These are phyloP conservation scores for Anseranas semipalmata DNA, from an alignment of 2,113 vertebrate species.

Conservation along the genomic window DNA sequence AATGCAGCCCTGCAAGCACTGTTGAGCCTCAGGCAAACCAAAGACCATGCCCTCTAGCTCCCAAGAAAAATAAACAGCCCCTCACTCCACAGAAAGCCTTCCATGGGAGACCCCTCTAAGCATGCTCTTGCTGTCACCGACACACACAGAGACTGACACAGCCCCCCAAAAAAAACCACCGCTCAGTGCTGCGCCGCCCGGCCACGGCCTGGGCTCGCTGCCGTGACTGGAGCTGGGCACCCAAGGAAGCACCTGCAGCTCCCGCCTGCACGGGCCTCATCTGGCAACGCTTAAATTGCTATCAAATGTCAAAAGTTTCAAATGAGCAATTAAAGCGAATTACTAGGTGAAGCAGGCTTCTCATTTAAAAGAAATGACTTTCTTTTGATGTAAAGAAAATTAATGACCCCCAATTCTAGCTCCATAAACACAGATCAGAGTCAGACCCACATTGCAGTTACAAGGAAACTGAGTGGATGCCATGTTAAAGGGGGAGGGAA, in stretches of 20 bases:
- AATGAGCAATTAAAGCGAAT: conserved; percentile 64
- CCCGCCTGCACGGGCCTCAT: not conserved
- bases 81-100: not conserved
- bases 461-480: not conserved
- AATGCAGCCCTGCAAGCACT: not conserved
- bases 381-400: conserved; percentile 71
- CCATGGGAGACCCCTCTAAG: not conserved
- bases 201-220: accelerated
- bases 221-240: conserved; percentile 34
- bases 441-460: not conserved
- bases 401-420: conserved; percentile 54
- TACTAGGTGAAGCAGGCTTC: conserved; percentile 60
- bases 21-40: not conserved
- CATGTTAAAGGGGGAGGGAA: not conserved
- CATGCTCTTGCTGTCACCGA: not conserved
- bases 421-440: conserved; percentile 64
- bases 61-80: conserved; percentile 51
- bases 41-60: not conserved
- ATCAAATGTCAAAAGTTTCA: conserved; percentile 66
- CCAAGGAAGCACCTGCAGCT: conserved; percentile 47
- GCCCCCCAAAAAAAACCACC: not conserved
- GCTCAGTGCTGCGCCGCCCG: accelerated
- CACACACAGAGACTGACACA: not conserved
- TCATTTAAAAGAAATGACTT: conserved; percentile 56
- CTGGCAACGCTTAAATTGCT: conserved; percentile 56